Percentiles rank a stretch among this genome's conserved stretches.
These are phyloP conservation scores for Eueremaeus valkanovi DNA, from an alignment of 2,888 invertebrate genomes.

Conservation along the genomic window DNA sequence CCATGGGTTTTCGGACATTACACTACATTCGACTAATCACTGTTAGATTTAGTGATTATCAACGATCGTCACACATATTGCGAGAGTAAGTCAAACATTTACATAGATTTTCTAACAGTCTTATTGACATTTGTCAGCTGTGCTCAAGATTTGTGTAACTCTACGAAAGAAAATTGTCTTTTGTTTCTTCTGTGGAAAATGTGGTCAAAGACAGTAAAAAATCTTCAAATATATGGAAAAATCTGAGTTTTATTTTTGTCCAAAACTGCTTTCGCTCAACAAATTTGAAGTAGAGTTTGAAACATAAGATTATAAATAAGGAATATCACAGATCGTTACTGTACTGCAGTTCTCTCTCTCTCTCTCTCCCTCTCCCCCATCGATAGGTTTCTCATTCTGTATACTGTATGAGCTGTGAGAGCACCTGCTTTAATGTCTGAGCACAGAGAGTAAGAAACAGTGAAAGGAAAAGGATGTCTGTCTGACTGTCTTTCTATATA, in stretches of 20 bases:
- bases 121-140: constrained; percentile 21
- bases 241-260: too few relatives aligned
- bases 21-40: constrained; percentile 8
- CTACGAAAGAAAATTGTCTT: not conserved
- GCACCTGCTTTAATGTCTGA: constrained; percentile 15
- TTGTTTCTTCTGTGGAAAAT: not conserved
- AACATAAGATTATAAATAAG: too few relatives aligned
- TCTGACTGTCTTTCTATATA: not conserved
- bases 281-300: not conserved
- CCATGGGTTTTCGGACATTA: not conserved
- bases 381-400: not conserved
- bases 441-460: not conserved
- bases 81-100: constrained; percentile 27
- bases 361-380: not conserved
- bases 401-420: not conserved
- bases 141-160: not conserved
- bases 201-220: too few relatives aligned
- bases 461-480: not conserved
- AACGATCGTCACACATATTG: constrained; percentile 11
- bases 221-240: too few relatives aligned
- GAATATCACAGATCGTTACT: constrained; percentile 16
- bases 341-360: not conserved
- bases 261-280: not conserved
- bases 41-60: constrained; percentile 17
- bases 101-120: not conserved